phyloP scores from a whole-genome alignment of 2,797 vertebrate genomes.

The Erithacus rubecula region DNA sequence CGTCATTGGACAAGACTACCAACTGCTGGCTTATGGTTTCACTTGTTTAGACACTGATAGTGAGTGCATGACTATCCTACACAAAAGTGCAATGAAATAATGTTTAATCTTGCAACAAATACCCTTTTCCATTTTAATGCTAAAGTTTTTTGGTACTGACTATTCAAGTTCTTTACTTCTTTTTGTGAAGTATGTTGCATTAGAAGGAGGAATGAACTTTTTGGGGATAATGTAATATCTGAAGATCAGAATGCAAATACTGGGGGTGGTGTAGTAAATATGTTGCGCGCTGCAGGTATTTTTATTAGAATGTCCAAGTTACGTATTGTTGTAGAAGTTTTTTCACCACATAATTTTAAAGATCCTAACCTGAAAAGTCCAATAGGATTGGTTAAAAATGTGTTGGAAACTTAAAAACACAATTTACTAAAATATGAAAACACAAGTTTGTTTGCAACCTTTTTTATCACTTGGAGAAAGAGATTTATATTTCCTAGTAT shows the following conservation, averaged over 20 bases:
- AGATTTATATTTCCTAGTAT: not conserved
- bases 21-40: slow-evolving; percentile 10
- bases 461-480: not conserved
- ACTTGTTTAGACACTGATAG: not conserved
- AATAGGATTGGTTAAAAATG: slow-evolving; percentile 57
- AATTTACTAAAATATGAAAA: slow-evolving; percentile 51
- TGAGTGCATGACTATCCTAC: not conserved
- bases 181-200: slow-evolving; percentile 54
- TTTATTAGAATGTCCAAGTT: slow-evolving; percentile 57
- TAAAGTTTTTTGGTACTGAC: not conserved
- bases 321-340: slow-evolving; percentile 64
- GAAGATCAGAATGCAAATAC: slow-evolving; percentile 40
- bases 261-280: slow-evolving; percentile 38
- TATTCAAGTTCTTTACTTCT: slow-evolving; percentile 59
- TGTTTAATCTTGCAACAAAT: not conserved
- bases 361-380: slow-evolving; percentile 21
- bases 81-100: slow-evolving; percentile 27
- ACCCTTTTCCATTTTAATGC: slow-evolving; percentile 30
- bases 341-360: slow-evolving; percentile 16
- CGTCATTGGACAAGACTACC: not conserved
- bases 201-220: not conserved
- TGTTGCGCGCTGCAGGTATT: slow-evolving; percentile 40
- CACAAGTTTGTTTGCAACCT: slow-evolving; percentile 6
- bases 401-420: slow-evolving; percentile 57
- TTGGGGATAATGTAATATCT: slow-evolving; percentile 25